Conservation (phyloP, 2,888 invertebrate genomes). For the Chironomus tentans region DNA sequence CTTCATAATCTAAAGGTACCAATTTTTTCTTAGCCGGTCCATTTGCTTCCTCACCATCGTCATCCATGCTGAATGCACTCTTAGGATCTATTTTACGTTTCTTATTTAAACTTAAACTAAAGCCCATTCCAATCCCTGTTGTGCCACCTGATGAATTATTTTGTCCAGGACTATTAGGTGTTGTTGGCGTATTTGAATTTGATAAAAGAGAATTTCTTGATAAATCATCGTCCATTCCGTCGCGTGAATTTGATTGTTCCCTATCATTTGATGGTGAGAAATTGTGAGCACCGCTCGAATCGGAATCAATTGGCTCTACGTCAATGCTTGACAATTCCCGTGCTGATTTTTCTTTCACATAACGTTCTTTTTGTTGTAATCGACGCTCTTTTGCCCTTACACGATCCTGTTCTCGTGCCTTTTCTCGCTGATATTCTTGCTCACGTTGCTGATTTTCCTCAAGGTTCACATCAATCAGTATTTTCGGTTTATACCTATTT, state of each 20-base stretch:
- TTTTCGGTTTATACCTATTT: slow-evolving; percentile 73
- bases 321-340: slow-evolving; percentile 56
- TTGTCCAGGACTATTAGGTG: slow-evolving; percentile 29
- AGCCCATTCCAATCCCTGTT: slow-evolving; percentile 35
- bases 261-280: slow-evolving; percentile 18
- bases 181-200: slow-evolving; percentile 29
- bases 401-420: slow-evolving; percentile 43
- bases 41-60: slow-evolving; percentile 53
- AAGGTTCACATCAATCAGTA: slow-evolving; percentile 62
- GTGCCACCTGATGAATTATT: neutral
- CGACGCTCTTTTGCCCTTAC: slow-evolving; percentile 41
- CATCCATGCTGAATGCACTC: slow-evolving; percentile 80
- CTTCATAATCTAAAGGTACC: slow-evolving; percentile 46
- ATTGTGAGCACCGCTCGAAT: slow-evolving; percentile 44
- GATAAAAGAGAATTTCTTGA: slow-evolving; percentile 41
- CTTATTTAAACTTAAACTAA: slow-evolving; percentile 44
- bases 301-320: slow-evolving; percentile 67
- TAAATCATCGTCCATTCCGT: slow-evolving; percentile 38
- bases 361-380: slow-evolving; percentile 40
- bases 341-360: slow-evolving; percentile 49
- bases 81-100: slow-evolving; percentile 72
- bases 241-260: slow-evolving; percentile 36
- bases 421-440: slow-evolving; percentile 47
- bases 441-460: slow-evolving; percentile 53
- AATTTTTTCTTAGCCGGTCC: slow-evolving; percentile 64